A percentile compares a stretch with the other conserved stretches of the same genome.
These are phyloP conservation scores for Sphaerophoria taeniata DNA, from an alignment of 2,888 invertebrate genomes.

Conservation along the genomic window DNA sequence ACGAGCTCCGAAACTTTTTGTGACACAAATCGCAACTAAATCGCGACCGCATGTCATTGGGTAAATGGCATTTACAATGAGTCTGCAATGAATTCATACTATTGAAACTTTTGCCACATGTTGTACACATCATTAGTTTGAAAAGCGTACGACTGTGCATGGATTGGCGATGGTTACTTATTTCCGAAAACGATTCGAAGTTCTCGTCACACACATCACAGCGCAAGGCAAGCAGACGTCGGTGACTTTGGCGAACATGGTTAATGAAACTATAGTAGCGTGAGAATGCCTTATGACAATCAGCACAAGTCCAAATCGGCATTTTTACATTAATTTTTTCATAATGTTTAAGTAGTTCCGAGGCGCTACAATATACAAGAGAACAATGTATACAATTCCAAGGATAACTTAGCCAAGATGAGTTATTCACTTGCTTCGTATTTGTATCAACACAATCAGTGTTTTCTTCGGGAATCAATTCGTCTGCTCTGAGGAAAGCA, in stretches of 20 bases:
- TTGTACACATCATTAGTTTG: slow-evolving; percentile 70
- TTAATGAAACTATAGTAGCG: slow-evolving; percentile 78
- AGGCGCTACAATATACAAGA: background rate
- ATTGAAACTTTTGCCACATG: slow-evolving; percentile 77
- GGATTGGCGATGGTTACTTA: slow-evolving; percentile 74
- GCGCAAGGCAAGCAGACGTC: slow-evolving; percentile 73
- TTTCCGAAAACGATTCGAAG: slow-evolving; percentile 54
- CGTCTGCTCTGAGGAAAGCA: background rate
- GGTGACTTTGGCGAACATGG: slow-evolving; percentile 77
- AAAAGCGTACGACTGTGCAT: slow-evolving; percentile 49
- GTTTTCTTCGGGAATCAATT: background rate
- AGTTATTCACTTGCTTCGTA: background rate
- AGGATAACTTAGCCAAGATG: slow-evolving; percentile 71
- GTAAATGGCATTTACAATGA: slow-evolving; percentile 75
- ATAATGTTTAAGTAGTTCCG: slow-evolving; percentile 57
- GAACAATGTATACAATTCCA: slow-evolving; percentile 75
- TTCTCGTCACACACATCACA: slow-evolving; percentile 77
- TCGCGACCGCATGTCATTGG: slow-evolving; percentile 56
- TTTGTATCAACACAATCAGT: background rate
- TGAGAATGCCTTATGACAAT: slow-evolving; percentile 76
- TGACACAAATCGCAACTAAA: slow-evolving; percentile 72
- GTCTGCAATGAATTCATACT: slow-evolving; percentile 71
- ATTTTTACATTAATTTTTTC: slow-evolving; percentile 33
- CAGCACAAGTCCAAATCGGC: slow-evolving; percentile 76
- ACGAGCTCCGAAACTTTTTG: slow-evolving; percentile 75